Base-by-base conservation (phyloP, 2,113 vertebrate genomes). In the Lophius piscatorius region DNA sequence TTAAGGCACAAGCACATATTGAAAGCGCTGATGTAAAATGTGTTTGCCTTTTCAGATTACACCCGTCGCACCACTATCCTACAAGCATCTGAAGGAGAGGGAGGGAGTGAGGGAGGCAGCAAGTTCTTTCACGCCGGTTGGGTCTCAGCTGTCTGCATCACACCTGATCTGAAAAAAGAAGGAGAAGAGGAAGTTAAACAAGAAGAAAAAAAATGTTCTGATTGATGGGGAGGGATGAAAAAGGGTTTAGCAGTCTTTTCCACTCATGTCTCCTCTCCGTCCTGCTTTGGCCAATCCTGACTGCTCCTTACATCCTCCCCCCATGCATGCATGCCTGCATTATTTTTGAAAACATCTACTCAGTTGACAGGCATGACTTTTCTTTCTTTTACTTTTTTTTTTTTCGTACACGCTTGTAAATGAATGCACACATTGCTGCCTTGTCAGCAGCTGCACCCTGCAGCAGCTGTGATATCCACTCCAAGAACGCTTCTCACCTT, bases 41-140 rank as follows among this genome's bases (percentile, higher is more conserved):
- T 31, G 2, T 78, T 0, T 29, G 7, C 22, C 38, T 46, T 55
- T 84, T 9, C 73, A 93, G 92, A 74, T 75, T 2, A 49, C 84
- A 18, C 54, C 78, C 6, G 82, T 93, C 63, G 87, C 82, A 48
- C 80, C 85, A 28, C 69, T 92, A 10, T 92, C 92, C 73, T 91
- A 91, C 62, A 92, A 88, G 75, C 78, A 90, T 65, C 79, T 92
- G 67, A 88, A 57, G 41, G 90, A 84, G 42, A 65, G 16, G 1
- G 57, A 81, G 47, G 85, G 64, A 89, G 61, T 45, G 46, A 50
- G 64, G 45, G 62, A 24, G 62, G 78, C 75, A 65, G 29, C 63
- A 40, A 34, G 56, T 50, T 33, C 69, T 31, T 49, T 74, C 47
- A 63, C 65, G 66, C 59, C 50, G 26, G 10, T 21, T 51, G 10